Percentiles rank a stretch among this genome's conserved stretches.
Evolutionary conservation across 2,888 invertebrate genomes (phyloP).

Genomic region (Pseudanteris insignis): DNA sequence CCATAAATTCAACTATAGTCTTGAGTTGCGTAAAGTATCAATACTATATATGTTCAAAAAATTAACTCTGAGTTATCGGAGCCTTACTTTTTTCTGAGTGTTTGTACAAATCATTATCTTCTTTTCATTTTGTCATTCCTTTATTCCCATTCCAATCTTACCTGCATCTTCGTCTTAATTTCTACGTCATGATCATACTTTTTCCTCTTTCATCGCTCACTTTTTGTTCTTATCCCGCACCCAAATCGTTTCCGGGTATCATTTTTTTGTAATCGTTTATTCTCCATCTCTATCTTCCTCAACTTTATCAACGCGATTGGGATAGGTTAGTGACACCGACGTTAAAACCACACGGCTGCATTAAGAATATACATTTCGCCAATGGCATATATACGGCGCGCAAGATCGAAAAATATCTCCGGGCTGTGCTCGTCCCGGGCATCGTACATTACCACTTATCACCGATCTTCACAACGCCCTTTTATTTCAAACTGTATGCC

Average conservation of each 20-base stretch:
- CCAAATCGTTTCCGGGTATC: too few species aligned
- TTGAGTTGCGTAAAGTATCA: too few species aligned
- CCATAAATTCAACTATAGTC: too few species aligned
- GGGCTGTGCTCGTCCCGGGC: constrained; percentile 36
- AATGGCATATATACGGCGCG: constrained; percentile 32
- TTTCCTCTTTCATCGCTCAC: background rate
- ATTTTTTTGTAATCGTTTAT: too few species aligned
- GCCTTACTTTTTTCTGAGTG: too few species aligned
- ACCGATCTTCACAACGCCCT: constrained; percentile 41
- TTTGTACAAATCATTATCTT: too few species aligned
- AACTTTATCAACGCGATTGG: constrained; percentile 12
- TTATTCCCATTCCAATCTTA: too few species aligned
- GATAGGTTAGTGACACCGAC: constrained; percentile 32
- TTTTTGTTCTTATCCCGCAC: background rate
- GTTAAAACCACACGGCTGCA: constrained; percentile 15
- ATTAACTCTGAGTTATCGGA: too few species aligned
- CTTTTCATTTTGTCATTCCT: too few species aligned
- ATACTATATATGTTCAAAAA: too few species aligned
- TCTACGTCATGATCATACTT: too few species aligned
- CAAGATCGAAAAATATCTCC: constrained; percentile 42
- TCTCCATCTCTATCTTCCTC: too few species aligned
- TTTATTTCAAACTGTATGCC: constrained; percentile 32
- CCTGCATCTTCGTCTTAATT: background rate
- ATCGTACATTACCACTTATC: constrained; percentile 45
- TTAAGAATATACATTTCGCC: constrained; percentile 33